Percentiles rank a stretch among this genome's conserved stretches.
Evolutionary conservation across 53 echinoderm and acorn worm genomes (phyloP).

Genomic region (Astropecten irregularis): DNA sequence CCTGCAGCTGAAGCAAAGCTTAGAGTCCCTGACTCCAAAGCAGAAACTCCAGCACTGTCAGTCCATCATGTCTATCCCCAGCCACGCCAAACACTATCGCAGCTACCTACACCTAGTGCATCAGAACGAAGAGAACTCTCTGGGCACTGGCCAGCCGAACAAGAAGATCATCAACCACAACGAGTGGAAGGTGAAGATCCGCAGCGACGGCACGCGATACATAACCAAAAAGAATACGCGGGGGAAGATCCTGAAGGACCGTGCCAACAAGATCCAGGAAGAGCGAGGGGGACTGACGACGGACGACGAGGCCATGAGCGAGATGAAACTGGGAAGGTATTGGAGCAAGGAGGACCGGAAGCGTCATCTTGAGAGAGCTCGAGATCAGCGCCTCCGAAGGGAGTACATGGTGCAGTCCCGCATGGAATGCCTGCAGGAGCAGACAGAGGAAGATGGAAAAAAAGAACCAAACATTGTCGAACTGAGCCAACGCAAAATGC

Average conservation of each 20-base stretch:
- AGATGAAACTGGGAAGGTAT: conserved; percentile 95
- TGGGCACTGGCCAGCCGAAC: conserved; percentile 50
- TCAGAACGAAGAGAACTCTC: conserved; percentile 90
- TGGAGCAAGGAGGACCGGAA: conserved; percentile 99
- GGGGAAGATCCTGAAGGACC: conserved; percentile 89
- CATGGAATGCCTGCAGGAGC: conserved; percentile 96
- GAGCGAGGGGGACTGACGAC: conserved; percentile 92
- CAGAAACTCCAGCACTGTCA: conserved; percentile 81
- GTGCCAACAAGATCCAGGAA: conserved; percentile 91
- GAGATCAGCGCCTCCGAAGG: conserved; percentile 83
- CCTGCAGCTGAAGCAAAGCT: conserved; percentile 74
- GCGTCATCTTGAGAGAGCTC: conserved; percentile 83
- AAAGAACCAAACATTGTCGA: conserved; percentile 89
- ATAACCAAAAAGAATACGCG: conserved; percentile 87
- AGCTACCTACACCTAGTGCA: conserved; percentile 95
- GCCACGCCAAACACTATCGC: conserved; percentile 95
- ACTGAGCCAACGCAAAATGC: conserved; percentile 86
- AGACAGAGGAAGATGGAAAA: conserved; percentile 75
- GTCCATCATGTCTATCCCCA: conserved; percentile 88
- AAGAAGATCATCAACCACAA: conserved; percentile 58
- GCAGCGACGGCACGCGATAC: conserved; percentile 96
- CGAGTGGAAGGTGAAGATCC: conserved; percentile 99
- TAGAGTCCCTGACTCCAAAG: conserved; percentile 74
- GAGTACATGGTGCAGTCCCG: conserved; percentile 93
- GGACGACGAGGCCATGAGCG: conserved; percentile 97